Base-by-base conservation (phyloP, 2,797 vertebrate genomes). In the Cyprinodon diabolis region DNA sequence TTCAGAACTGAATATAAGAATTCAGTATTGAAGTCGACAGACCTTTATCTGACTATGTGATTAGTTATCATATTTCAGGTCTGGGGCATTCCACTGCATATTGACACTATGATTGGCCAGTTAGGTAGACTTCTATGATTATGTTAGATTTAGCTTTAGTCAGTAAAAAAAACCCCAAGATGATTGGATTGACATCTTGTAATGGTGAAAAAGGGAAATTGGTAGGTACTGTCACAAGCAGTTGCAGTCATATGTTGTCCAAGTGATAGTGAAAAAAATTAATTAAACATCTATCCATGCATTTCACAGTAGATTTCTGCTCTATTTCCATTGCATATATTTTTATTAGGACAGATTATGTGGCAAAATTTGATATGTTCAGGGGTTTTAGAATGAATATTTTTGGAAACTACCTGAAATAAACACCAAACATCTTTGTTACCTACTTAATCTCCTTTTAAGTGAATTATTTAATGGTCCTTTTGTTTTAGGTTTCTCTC, bases 401-500 rank as follows among this genome's bases (percentile, higher is more conserved):
- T 45, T 43, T 6, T 6, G 11, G 10, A 45, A n/a, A 13, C 5
- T 63, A 12, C 7, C 62, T 65, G 19, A 19, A 6, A 0, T 71
- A 43, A 30, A 12, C n/a, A 54, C 23, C 6, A n/a, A 58, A 66
- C 1, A 65, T 58, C 0, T 13, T 10, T 51, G 52, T 17, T 68
- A 47, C 35, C n/a, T 60, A 15, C 17, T 23, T 12, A 40, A 19
- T 3, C 7, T 60, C 56, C 30, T 73, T 37, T 56, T 65, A 56
- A 25, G 68, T 15, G 10, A 65, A 68, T 43, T 3, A 1, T 66
- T 56, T 15, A 8, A 73, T 21, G 60, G n/a, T 58, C 15, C 79
- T 62, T 84, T 48, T 72, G 81, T 81, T 86, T 48, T 71, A 99
- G 98, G 98, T 56, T 99, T 99, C 88, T 98, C 98, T 85, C 80